Conservation (phyloP, 2,113 vertebrate genomes). For the Pelobates fuscus region DNA sequence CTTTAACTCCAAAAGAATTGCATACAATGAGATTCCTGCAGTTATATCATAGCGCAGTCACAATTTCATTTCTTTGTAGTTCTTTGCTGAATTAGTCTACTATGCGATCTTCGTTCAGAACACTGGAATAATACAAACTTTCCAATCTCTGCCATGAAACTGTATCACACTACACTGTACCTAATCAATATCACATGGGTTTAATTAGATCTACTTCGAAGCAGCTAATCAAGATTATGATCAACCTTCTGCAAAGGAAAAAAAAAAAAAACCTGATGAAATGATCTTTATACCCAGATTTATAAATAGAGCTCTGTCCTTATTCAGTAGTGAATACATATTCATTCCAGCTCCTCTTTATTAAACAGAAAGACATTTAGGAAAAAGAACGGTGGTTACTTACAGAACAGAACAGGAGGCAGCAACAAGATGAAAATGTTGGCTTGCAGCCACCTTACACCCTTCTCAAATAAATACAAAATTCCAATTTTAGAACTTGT, state of each 20-base stretch:
- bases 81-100: too few species aligned
- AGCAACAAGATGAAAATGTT: slow-evolving; percentile 1
- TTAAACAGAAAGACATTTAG: slow-evolving; percentile 33
- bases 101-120: not conserved
- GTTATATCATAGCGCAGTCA: too few species aligned
- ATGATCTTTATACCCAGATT: slow-evolving; percentile 36
- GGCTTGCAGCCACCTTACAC: not conserved
- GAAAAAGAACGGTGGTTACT: slow-evolving; percentile 5
- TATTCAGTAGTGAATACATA: slow-evolving; percentile 12
- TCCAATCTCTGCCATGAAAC: too few species aligned
- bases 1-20: too few species aligned
- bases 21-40: too few species aligned
- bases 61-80: too few species aligned
- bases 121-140: too few species aligned
- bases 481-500: too few species aligned
- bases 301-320: slow-evolving; percentile 31
- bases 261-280: slow-evolving; percentile 13
- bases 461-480: too few species aligned
- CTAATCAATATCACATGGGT: slow-evolving; percentile 9
- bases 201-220: not conserved
- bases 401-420: slow-evolving; percentile 7
- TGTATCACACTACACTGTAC: not conserved
- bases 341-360: slow-evolving; percentile 22
- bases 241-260: slow-evolving; percentile 13
- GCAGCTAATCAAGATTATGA: slow-evolving; percentile 27